These are phyloP conservation scores for Lacerta viridis DNA, from an alignment of 2,797 vertebrate genomes.

Conservation along the genomic window DNA sequence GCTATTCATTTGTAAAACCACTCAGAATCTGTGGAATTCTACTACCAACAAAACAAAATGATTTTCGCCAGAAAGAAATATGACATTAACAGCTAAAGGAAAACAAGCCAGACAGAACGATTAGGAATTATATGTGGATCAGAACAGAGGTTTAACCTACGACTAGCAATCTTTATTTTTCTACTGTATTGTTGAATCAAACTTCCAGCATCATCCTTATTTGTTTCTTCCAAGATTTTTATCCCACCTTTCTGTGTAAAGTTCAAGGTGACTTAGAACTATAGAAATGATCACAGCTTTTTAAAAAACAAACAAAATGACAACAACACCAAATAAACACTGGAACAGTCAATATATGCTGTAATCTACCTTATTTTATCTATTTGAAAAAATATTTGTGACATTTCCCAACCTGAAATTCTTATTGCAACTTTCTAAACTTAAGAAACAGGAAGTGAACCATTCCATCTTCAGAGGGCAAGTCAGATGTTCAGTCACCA, in stretches of 20 bases:
- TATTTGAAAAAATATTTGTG: neutral
- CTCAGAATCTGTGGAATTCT: constrained; percentile 22
- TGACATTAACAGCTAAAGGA: neutral
- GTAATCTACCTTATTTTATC: neutral
- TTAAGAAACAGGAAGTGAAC: neutral
- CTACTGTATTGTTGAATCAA: neutral
- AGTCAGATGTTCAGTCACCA: too few species aligned
- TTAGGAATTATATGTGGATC: neutral
- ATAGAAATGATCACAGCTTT: neutral
- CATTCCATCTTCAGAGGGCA: too few species aligned
- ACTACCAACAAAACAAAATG: neutral
- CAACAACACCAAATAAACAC: neutral
- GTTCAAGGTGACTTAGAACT: neutral
- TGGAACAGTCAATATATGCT: neutral
- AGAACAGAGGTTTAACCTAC: neutral
- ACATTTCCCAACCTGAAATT: neutral
- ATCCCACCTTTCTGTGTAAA: neutral
- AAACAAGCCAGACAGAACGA: neutral
- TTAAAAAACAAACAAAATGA: neutral
- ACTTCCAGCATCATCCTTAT: neutral
- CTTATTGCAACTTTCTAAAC: neutral
- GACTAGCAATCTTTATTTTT: neutral
- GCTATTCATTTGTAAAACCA: constrained; percentile 37
- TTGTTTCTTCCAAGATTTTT: neutral
- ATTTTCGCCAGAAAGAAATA: neutral